Evolutionary conservation across 2,113 vertebrate genomes (phyloP).

Genomic region (Pipa parva): DNA sequence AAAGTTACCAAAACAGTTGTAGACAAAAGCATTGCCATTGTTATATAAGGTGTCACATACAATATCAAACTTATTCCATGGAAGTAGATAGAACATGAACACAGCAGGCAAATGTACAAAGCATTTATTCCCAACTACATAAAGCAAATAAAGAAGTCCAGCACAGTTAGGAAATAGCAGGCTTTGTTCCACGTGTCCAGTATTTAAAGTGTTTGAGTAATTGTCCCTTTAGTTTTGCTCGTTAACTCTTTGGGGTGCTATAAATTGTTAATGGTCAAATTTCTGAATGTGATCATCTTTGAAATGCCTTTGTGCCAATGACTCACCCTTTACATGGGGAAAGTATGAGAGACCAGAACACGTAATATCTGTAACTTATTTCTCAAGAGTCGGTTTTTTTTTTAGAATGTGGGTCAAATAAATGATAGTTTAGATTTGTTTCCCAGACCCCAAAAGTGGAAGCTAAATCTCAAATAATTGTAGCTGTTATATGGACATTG

Average conservation of each 20-base stretch:
- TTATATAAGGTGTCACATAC: no score
- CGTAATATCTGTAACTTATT: constrained; percentile 21
- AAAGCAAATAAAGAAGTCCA: no score
- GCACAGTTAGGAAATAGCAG: background rate
- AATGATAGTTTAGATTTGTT: constrained; percentile 21
- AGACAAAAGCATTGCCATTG: no score
- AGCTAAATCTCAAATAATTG: constrained; percentile 24
- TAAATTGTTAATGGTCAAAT: background rate
- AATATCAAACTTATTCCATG: no score
- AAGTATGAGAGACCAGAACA: constrained; percentile 25
- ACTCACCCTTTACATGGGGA: constrained; percentile 9
- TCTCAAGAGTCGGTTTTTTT: constrained; percentile 21
- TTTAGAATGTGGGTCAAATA: constrained; percentile 21
- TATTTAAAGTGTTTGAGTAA: background rate
- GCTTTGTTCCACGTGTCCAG: no score
- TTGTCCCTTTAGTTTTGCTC: background rate
- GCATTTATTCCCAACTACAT: no score
- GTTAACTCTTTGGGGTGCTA: background rate
- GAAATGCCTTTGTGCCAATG: constrained; percentile 1
- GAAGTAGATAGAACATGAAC: no score
- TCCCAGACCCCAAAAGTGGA: constrained; percentile 7
- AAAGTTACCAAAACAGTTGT: no score
- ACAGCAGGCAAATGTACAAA: no score
- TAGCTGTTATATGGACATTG: constrained; percentile 5
- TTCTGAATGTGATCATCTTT: background rate